Conservation (phyloP, 2,113 vertebrate genomes). For the Polypterus bichir region DNA sequence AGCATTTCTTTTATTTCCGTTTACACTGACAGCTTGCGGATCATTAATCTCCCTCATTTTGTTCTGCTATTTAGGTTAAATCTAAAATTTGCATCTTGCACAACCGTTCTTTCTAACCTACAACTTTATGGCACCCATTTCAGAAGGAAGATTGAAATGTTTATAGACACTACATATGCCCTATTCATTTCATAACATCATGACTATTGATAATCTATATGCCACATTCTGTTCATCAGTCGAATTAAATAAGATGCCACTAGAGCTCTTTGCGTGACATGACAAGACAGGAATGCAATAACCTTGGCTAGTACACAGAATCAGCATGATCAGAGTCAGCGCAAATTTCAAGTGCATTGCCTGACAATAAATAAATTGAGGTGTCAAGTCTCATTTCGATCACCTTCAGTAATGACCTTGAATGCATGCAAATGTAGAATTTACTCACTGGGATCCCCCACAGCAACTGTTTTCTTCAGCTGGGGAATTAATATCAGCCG, state of each 20-base stretch:
- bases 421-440: constrained; percentile 46
- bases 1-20: no score
- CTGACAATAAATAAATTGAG: constrained; percentile 47
- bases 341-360: constrained; percentile 31
- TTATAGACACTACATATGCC: neutral
- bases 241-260: neutral
- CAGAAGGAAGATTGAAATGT: no score
- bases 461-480: constrained; percentile 36
- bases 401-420: constrained; percentile 45
- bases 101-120: no score
- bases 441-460: constrained; percentile 33
- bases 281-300: constrained; percentile 25
- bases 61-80: no score
- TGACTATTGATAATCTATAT: neutral
- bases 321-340: constrained; percentile 33
- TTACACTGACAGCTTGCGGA: no score
- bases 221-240: neutral
- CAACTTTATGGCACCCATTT: no score
- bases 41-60: no score
- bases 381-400: constrained; percentile 38
- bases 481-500: constrained; percentile 50
- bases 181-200: neutral
- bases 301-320: constrained; percentile 24
- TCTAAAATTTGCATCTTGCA: no score
- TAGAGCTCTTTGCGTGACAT: constrained; percentile 14